A percentile compares a stretch with the other conserved stretches of the same genome.
These are phyloP conservation scores for Heliconius charithonia DNA, from an alignment of 2,888 invertebrate species.

Conservation along the genomic window DNA sequence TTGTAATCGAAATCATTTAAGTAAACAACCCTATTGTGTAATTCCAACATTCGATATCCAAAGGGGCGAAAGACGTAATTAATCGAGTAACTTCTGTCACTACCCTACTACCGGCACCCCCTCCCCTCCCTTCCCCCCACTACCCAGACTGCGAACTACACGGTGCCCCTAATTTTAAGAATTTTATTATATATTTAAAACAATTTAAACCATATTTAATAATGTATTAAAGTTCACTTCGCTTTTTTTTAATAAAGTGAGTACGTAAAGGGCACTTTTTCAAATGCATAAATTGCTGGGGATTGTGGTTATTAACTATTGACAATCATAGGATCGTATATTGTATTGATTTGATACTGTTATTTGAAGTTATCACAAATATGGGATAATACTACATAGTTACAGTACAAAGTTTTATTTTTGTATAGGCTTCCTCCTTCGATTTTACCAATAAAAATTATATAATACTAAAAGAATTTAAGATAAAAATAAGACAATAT, in stretches of 20 bases:
- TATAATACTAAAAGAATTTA: too few relatives aligned
- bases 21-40: conserved; percentile 61
- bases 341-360: conserved; percentile 48
- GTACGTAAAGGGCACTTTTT: conserved; percentile 69
- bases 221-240: conserved; percentile 48
- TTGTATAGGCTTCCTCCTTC: neutral
- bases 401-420: neutral
- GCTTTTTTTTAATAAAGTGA: neutral
- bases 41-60: conserved; percentile 63
- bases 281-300: conserved; percentile 72
- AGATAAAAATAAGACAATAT: too few relatives aligned
- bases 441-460: neutral
- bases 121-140: conserved; percentile 40
- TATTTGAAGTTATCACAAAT: conserved; percentile 10
- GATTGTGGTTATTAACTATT: conserved; percentile 71
- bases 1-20: conserved; percentile 61
- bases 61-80: conserved; percentile 76
- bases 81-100: conserved; percentile 77
- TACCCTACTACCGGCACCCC: conserved; percentile 37
- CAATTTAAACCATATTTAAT: conserved; percentile 31
- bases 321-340: conserved; percentile 66
- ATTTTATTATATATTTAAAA: conserved; percentile 13
- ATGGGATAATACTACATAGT: too few relatives aligned
- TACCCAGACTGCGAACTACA: conserved; percentile 47
- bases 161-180: conserved; percentile 54